Evolutionary conservation across 2,797 vertebrate species (phyloP).

Genomic region (Linurgus olivaceus): DNA sequence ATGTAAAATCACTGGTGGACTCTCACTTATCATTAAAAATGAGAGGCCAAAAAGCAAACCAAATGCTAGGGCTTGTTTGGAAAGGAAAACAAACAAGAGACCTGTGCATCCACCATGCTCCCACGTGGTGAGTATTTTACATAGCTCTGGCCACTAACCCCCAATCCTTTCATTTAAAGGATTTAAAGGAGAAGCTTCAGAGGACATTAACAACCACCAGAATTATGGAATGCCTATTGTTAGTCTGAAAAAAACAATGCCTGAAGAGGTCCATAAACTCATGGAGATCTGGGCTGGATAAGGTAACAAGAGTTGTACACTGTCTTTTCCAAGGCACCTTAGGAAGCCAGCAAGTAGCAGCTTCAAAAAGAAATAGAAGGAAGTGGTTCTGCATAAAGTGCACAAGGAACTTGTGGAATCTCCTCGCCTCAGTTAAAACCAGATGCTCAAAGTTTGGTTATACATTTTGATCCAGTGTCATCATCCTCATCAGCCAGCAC

Average conservation of each 20-base stretch:
- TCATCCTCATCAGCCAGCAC: not conserved
- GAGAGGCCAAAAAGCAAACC: not conserved
- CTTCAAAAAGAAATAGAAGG: conserved; percentile 7
- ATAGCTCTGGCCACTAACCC: not conserved
- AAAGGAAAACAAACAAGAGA: not conserved
- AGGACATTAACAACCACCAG: not conserved
- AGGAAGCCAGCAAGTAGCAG: not conserved
- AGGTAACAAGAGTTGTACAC: not conserved
- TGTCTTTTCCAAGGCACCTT: not conserved
- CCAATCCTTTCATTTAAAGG: not conserved
- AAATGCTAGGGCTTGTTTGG: not conserved
- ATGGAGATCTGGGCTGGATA: not conserved
- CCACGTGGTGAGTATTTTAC: not conserved
- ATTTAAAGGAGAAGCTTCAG: not conserved
- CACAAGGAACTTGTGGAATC: not conserved
- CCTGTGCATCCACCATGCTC: not conserved
- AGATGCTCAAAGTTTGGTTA: not conserved
- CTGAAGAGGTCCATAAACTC: not conserved
- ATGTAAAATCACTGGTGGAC: not conserved
- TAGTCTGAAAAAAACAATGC: not conserved
- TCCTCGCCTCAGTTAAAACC: not conserved
- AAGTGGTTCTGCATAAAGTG: conserved; percentile 1
- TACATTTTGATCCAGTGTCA: not conserved
- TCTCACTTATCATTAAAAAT: not conserved
- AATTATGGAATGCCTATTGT: not conserved